phyloP scores from a whole-genome alignment of 2,113 vertebrate species.

The Phylloscopus trochilus region DNA sequence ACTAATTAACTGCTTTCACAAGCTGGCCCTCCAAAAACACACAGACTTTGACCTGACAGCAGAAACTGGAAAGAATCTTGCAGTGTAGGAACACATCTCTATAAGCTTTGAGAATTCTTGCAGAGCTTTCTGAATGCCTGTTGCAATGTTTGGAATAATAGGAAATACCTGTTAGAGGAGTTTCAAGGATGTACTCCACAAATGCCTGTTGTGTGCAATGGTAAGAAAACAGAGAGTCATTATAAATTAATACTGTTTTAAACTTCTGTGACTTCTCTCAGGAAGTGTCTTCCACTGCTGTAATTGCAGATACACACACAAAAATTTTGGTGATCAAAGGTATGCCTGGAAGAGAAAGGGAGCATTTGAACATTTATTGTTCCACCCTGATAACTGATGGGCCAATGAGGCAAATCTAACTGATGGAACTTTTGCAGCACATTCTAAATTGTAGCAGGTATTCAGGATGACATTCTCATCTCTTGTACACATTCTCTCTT shows the following conservation, averaged over 20 bases:
- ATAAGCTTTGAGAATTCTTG: not conserved
- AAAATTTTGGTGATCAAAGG: not conserved
- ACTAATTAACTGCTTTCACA: not conserved
- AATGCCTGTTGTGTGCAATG: not conserved
- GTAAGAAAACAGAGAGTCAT: not conserved
- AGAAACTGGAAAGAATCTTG: not conserved
- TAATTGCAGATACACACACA: not conserved
- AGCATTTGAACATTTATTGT: not conserved
- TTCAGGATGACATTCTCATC: not conserved
- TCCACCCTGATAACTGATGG: not conserved
- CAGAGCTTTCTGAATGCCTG: not conserved
- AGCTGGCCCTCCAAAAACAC: not conserved
- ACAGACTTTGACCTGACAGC: not conserved
- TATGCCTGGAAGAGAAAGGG: not conserved
- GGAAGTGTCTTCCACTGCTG: not conserved
- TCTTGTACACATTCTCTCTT: not conserved
- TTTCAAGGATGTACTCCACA: not conserved
- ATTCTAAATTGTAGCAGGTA: not conserved
- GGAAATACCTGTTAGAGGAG: not conserved
- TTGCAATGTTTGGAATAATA: not conserved
- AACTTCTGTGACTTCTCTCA: not conserved
- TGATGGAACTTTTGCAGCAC: not conserved
- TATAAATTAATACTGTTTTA: not conserved
- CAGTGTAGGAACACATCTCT: rapidly evolving
- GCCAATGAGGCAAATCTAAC: not conserved